Conservation (phyloP, 2,797 vertebrate species). For the Xiphorhynchus erythropygius region DNA sequence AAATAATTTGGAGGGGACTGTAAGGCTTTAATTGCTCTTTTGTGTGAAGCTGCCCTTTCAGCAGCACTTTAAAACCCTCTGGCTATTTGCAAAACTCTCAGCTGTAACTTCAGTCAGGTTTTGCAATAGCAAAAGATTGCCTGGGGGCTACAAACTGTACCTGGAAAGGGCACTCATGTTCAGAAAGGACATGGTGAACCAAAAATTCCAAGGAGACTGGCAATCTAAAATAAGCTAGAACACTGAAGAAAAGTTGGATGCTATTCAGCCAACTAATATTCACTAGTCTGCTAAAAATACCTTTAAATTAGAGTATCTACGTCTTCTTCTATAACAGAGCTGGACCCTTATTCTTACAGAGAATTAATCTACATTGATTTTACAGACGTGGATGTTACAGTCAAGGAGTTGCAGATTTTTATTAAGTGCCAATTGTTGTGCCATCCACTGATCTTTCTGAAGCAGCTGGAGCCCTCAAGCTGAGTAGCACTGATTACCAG, state of each 20-base stretch:
- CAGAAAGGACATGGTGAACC: conserved; percentile 20
- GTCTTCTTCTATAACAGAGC: background rate
- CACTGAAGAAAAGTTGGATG: background rate
- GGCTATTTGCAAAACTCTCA: conserved; percentile 35
- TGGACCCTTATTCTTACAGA: background rate
- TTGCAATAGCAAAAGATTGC: background rate
- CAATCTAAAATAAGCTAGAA: conserved; percentile 18
- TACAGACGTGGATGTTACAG: background rate
- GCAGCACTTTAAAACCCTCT: conserved; percentile 4
- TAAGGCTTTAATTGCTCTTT: background rate
- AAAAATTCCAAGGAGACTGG: background rate
- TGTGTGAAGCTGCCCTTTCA: background rate
- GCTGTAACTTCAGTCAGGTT: background rate
- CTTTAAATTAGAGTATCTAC: background rate
- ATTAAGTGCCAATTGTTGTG: background rate
- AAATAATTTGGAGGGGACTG: background rate
- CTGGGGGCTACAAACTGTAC: conserved; percentile 21
- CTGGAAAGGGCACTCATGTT: conserved; percentile 25
- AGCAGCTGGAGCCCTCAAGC: background rate
- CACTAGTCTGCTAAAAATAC: background rate
- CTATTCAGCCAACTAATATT: background rate
- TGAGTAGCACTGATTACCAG: background rate
- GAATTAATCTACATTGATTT: background rate
- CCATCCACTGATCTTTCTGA: background rate
- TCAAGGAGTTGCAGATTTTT: background rate